Conservation (phyloP, 2,888 invertebrate species). For the Stenodema calcarata region DNA sequence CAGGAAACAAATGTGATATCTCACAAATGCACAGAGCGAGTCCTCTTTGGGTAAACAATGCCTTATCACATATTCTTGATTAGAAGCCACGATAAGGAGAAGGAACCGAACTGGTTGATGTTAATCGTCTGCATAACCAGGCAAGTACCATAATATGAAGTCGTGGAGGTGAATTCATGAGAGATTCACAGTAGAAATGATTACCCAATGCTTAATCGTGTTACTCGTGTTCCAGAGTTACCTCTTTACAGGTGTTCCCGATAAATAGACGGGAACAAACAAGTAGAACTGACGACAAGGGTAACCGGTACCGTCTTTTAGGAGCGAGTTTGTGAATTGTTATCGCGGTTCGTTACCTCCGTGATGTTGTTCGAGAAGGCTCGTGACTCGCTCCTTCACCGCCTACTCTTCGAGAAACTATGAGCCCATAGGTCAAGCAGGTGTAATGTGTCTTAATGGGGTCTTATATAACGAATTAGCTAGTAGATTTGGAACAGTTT, state of each 20-base stretch:
- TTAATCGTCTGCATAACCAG: no score
- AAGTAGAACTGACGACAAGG: not conserved
- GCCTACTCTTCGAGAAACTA: not conserved
- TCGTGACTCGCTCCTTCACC: not conserved
- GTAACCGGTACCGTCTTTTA: not conserved
- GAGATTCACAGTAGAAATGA: no score
- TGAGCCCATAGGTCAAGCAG: not conserved
- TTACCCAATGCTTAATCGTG: not conserved
- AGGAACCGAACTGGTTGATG: no score
- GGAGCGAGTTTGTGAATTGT: not conserved
- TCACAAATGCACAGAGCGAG: no score
- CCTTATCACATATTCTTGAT: no score
- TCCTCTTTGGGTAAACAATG: no score
- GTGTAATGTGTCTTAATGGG: not conserved
- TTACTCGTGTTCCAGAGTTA: not conserved
- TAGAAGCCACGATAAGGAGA: no score
- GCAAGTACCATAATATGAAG: no score
- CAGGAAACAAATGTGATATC: no score
- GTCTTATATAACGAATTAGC: not conserved
- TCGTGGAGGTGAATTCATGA: no score
- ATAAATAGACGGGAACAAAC: not conserved
- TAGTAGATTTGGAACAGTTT: no score
- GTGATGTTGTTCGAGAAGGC: not conserved
- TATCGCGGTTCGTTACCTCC: not conserved
- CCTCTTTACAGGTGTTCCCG: not conserved